These are phyloP conservation scores for Hyaena hyaena DNA, from an alignment of 2,113 vertebrate genomes.

Conservation along the genomic window DNA sequence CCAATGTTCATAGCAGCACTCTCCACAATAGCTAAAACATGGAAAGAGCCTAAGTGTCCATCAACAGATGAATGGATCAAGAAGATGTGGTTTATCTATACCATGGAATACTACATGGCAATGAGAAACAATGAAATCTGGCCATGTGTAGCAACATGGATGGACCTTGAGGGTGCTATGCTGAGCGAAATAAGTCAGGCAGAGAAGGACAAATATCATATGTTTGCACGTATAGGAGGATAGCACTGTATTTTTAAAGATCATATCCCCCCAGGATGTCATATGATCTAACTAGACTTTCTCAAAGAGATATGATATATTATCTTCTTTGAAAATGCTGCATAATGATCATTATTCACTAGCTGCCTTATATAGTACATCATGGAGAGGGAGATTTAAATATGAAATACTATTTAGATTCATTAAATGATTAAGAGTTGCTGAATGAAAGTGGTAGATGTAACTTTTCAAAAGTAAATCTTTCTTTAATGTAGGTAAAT, in stretches of 20 bases:
- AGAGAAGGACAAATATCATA: too few species aligned
- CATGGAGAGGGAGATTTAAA: neutral
- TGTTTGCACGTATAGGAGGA: too few species aligned
- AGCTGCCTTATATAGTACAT: neutral
- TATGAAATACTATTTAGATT: neutral
- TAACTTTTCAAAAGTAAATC: neutral
- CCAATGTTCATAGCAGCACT: too few species aligned
- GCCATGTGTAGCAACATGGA: too few species aligned
- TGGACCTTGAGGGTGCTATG: too few species aligned
- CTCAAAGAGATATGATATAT: neutral
- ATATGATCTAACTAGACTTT: neutral
- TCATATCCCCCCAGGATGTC: neutral
- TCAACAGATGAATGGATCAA: too few species aligned
- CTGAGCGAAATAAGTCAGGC: too few species aligned
- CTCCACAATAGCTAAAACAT: too few species aligned
- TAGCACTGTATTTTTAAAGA: neutral
- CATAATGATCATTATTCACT: neutral
- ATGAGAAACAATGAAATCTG: too few species aligned
- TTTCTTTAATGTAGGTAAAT: neutral
- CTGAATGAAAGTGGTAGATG: neutral
- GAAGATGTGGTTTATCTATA: too few species aligned
- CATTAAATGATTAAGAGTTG: slow-evolving; percentile 20
- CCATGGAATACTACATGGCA: too few species aligned
- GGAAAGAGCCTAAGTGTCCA: too few species aligned
- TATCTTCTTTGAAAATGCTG: neutral